Conservation (phyloP, 2,113 vertebrate genomes). For the Grammomys dolichurus region DNA sequence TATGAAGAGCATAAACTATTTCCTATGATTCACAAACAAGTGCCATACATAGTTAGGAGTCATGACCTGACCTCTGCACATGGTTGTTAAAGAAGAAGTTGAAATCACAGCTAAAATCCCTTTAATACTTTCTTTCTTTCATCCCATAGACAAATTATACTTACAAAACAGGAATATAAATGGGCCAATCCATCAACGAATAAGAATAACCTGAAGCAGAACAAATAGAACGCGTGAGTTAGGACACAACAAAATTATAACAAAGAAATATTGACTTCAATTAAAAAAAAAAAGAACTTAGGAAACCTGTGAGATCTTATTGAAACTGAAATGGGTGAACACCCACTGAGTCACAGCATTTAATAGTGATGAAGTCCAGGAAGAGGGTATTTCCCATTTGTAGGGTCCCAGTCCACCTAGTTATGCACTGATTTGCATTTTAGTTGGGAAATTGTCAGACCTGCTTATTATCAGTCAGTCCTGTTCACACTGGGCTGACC, state of each 20-base stretch:
- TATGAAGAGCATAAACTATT: not conserved
- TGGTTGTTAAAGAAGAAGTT: not conserved
- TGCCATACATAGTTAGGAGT: not conserved
- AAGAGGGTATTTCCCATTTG: not conserved
- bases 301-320: not conserved
- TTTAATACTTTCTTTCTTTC: not conserved
- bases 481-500: not conserved
- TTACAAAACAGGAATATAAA: not conserved
- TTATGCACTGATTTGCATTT: constrained; percentile 45
- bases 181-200: not conserved
- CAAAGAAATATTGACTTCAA: too few relatives aligned
- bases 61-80: not conserved
- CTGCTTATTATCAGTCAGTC: not conserved
- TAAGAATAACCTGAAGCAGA: not conserved
- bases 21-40: not conserved
- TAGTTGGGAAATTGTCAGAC: not conserved
- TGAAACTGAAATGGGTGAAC: not conserved
- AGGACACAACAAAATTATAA: not conserved
- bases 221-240: not conserved
- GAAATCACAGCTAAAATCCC: not conserved
- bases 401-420: not conserved
- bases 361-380: not conserved
- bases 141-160: not conserved
- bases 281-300: not conserved
- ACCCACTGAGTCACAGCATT: not conserved